phyloP scores from a whole-genome alignment of 2,888 invertebrate species.

The Caenorhabditis japonica region DNA sequence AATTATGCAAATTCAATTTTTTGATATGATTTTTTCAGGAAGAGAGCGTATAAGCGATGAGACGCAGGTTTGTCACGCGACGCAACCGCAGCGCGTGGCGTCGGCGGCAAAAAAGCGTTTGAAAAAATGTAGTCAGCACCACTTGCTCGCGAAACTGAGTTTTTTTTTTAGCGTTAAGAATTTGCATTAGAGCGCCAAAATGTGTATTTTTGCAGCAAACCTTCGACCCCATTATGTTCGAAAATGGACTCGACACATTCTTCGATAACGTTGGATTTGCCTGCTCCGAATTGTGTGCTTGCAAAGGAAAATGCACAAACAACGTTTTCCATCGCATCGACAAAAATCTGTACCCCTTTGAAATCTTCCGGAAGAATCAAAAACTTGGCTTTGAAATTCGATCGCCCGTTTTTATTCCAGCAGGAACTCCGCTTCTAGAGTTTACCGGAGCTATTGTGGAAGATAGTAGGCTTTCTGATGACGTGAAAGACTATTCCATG shows the following conservation, averaged over 20 bases:
- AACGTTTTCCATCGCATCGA: slow-evolving; percentile 8
- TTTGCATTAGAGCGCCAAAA: too few species aligned
- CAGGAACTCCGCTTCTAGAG: slow-evolving; percentile 25
- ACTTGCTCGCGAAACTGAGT: too few species aligned
- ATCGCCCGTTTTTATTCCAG: not conserved
- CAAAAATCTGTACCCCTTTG: slow-evolving; percentile 2
- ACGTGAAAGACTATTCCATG: slow-evolving; percentile 1
- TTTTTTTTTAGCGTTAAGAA: not conserved
- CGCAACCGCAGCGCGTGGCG: too few species aligned
- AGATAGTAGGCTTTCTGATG: not conserved
- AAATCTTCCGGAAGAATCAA: slow-evolving; percentile 9
- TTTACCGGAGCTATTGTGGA: slow-evolving; percentile 20
- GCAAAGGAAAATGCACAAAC: slow-evolving; percentile 33
- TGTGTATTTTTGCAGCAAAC: slow-evolving; percentile 23
- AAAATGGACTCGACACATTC: not conserved
- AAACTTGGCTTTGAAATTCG: slow-evolving; percentile 17
- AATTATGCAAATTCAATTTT: too few species aligned
- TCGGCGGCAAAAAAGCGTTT: too few species aligned
- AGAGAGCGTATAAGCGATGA: too few species aligned
- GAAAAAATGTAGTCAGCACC: too few species aligned
- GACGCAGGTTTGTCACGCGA: too few species aligned
- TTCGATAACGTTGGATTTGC: slow-evolving; percentile 6
- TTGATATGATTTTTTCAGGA: too few species aligned
- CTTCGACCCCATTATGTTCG: slow-evolving; percentile 4
- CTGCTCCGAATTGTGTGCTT: slow-evolving; percentile 23